Evolutionary conservation across 2,888 invertebrate species (phyloP).

Genomic region (Limenitis camilla): DNA sequence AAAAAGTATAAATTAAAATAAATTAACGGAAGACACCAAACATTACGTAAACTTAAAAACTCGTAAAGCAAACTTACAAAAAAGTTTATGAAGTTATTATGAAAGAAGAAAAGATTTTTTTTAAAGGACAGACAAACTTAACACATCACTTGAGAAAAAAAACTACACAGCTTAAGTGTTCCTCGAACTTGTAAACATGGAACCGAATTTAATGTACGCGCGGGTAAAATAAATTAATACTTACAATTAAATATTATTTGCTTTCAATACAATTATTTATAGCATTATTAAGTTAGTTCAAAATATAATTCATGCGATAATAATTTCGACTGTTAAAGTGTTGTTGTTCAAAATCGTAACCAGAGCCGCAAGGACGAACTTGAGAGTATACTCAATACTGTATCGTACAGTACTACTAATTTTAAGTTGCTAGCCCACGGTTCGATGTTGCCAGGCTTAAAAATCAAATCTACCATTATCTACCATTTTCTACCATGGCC

Average conservation of each 20-base stretch:
- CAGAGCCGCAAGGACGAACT: too few species aligned
- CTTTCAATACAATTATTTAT: slow-evolving; percentile 2
- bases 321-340: slow-evolving; percentile 3
- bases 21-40: neutral
- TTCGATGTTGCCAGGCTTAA: too few species aligned
- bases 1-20: neutral
- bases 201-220: slow-evolving; percentile 21
- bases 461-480: too few species aligned
- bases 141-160: slow-evolving; percentile 17
- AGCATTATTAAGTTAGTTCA: slow-evolving; percentile 20
- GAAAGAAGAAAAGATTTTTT: neutral
- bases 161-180: slow-evolving; percentile 17
- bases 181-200: slow-evolving; percentile 26
- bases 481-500: too few species aligned
- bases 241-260: slow-evolving; percentile 18
- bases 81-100: neutral
- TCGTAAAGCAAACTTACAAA: neutral
- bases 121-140: slow-evolving; percentile 16
- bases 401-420: too few species aligned
- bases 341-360: neutral
- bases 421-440: too few species aligned
- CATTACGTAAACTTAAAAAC: neutral
- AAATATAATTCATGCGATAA: slow-evolving; percentile 1
- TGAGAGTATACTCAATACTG: too few species aligned
- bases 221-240: slow-evolving; percentile 23